A percentile compares a stretch with the other conserved stretches of the same genome.
phyloP scores from a whole-genome alignment of 1,140 invertebrate genomes.

The Drosophila arawakana region DNA sequence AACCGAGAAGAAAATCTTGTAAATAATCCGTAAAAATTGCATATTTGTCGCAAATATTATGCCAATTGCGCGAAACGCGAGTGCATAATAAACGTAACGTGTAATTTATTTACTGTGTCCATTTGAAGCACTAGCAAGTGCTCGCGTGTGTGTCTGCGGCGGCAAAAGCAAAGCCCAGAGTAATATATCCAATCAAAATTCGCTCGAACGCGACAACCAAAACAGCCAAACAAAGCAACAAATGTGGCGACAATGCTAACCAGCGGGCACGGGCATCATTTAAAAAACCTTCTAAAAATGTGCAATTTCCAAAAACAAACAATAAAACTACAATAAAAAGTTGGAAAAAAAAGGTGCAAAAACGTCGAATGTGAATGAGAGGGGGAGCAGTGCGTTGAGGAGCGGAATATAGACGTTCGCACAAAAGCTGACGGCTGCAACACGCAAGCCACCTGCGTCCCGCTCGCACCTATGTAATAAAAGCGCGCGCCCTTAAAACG shows the following conservation, averaged over 20 bases:
- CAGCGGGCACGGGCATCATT: conserved; percentile 44
- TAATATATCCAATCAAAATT: conserved; percentile 70
- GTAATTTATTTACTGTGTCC: conserved; percentile 22
- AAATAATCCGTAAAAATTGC: conserved; percentile 74
- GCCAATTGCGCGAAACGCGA: conserved; percentile 62
- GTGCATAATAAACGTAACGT: conserved; percentile 43
- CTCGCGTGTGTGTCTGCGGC: conserved; percentile 74
- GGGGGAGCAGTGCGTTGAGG: conserved; percentile 39
- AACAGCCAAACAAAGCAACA: conserved; percentile 53
- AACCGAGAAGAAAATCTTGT: conserved; percentile 72
- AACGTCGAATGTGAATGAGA: conserved; percentile 62
- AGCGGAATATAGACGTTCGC: conserved; percentile 52
- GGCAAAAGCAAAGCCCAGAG: conserved; percentile 73
- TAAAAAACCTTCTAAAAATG: conserved; percentile 29
- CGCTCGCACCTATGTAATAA: conserved; percentile 56
- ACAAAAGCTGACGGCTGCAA: conserved; percentile 61
- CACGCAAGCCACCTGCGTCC: conserved; percentile 69
- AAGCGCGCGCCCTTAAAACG: conserved; percentile 74
- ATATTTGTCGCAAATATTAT: conserved; percentile 69
- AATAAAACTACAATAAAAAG: conserved; percentile 73
- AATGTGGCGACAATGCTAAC: conserved; percentile 41
- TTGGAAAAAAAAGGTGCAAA: conserved; percentile 73
- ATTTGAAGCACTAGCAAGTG: conserved; percentile 40
- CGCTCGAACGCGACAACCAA: conserved; percentile 56
- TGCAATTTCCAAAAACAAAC: conserved; percentile 72